Conservation (phyloP, 2,888 invertebrate species). For the Amphipyra tragopoginis region DNA sequence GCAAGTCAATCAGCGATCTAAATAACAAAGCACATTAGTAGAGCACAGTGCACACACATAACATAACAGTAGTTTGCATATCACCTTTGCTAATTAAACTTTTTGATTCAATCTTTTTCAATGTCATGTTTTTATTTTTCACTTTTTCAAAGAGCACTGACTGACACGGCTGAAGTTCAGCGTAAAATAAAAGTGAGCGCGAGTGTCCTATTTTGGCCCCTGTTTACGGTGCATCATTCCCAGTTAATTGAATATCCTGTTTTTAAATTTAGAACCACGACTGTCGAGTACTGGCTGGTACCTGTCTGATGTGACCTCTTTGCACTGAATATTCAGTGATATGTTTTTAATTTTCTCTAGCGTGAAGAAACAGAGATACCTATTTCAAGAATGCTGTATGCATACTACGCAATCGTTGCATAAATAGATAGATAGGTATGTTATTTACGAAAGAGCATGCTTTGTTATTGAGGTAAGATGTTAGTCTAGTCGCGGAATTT, state of each 20-base stretch:
- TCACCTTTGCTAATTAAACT: conserved; percentile 74
- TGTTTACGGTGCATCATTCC: conserved; percentile 84
- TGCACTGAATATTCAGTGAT: conserved; percentile 28
- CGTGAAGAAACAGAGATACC: conserved; percentile 39
- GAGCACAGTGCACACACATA: conserved; percentile 63
- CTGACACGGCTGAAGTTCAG: conserved; percentile 61
- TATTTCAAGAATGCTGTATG: conserved; percentile 44
- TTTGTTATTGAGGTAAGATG: conserved; percentile 54
- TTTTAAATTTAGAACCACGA: conserved; percentile 81
- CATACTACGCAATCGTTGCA: conserved; percentile 51
- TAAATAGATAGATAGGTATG: conserved; percentile 38
- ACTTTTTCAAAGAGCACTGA: conserved; percentile 52
- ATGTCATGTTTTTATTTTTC: conserved; percentile 68
- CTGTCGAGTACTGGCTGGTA: conserved; percentile 56
- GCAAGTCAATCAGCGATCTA: conserved; percentile 61
- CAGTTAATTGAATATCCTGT: conserved; percentile 88
- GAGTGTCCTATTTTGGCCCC: conserved; percentile 85
- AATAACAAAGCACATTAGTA: conserved; percentile 62
- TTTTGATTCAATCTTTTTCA: conserved; percentile 75
- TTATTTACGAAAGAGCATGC: conserved; percentile 62
- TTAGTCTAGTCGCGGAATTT: conserved; percentile 37
- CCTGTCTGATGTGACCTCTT: conserved; percentile 55
- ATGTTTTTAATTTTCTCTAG: conserved; percentile 28
- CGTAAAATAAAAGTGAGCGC: conserved; percentile 81
- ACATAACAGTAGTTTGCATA: conserved; percentile 51